Evolutionary conservation across 2,113 vertebrate genomes (phyloP).

Genomic region (Origma solitaria): DNA sequence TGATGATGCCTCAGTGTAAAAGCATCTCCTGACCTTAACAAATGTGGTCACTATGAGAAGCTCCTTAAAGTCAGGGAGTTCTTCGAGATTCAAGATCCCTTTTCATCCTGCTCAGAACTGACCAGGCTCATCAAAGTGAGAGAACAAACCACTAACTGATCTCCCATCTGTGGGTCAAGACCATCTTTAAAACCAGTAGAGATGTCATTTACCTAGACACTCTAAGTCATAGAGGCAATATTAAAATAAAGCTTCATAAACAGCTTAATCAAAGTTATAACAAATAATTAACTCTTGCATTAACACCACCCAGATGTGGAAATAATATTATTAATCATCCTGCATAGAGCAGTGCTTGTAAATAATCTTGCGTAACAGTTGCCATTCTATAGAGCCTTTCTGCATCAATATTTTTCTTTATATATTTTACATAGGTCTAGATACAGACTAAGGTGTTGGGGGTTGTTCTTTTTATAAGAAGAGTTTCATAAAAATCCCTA

Average conservation of each 20-base stretch:
- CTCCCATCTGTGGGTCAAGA: not conserved
- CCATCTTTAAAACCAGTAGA: not conserved
- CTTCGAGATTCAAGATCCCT: not conserved
- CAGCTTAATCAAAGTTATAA: not conserved
- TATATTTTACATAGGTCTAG: not conserved
- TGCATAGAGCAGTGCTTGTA: not conserved
- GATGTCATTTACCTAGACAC: not conserved
- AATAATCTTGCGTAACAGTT: constrained; percentile 15
- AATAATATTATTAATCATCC: constrained; percentile 17
- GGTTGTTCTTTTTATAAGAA: not conserved
- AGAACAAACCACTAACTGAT: not conserved
- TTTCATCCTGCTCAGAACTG: not conserved
- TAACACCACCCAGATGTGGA: not conserved
- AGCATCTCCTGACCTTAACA: not conserved
- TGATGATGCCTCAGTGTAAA: not conserved
- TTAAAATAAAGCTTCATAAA: not conserved
- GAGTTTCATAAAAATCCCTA: not conserved
- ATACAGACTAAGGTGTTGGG: not conserved
- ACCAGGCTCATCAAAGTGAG: not conserved
- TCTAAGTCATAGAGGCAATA: not conserved
- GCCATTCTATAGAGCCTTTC: not conserved
- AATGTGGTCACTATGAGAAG: not conserved
- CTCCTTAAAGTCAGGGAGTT: not conserved
- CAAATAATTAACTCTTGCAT: constrained; percentile 32
- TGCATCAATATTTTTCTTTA: not conserved